phyloP scores from a whole-genome alignment of 92 coral and sea anemone genomes.

The Epizoanthus ramosus region DNA sequence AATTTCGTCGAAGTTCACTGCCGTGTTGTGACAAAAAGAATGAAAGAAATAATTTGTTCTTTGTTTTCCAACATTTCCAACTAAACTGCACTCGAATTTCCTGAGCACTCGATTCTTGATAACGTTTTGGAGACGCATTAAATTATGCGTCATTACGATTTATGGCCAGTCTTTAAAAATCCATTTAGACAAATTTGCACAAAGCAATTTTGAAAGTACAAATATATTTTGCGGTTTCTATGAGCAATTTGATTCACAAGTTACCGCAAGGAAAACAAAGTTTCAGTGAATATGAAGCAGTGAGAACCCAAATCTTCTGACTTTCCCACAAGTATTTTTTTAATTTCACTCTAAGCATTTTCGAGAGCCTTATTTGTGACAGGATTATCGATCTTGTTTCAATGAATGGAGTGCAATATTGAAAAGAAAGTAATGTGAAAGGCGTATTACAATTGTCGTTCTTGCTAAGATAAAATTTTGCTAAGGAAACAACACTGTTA shows the following conservation, averaged over 20 bases:
- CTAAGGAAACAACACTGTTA: conserved; percentile 28
- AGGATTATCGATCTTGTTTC: conserved; percentile 5
- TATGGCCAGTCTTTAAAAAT: conserved; percentile 12
- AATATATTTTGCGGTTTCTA: conserved; percentile 23
- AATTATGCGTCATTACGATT: conserved; percentile 16
- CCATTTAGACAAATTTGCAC: conserved; percentile 20
- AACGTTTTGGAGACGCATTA: not conserved
- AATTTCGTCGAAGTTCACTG: not conserved
- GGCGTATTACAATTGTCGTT: conserved; percentile 32
- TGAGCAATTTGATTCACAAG: not conserved
- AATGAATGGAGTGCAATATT: conserved; percentile 26
- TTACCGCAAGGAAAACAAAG: not conserved
- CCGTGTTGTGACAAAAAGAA: not conserved
- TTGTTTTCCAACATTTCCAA: not conserved
- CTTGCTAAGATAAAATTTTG: conserved; percentile 34
- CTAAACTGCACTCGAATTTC: not conserved
- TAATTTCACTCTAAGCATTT: conserved; percentile 10
- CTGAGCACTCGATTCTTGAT: not conserved
- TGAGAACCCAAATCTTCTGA: conserved; percentile 11
- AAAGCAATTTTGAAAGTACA: not conserved
- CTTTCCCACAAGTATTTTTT: conserved; percentile 42
- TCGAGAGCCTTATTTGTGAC: conserved; percentile 36
- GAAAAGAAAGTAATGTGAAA: not conserved
- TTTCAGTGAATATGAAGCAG: not conserved
- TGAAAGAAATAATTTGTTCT: not conserved